A percentile compares a stretch with the other conserved stretches of the same genome.
These are phyloP conservation scores for Phymanthus crucifer DNA, from an alignment of 92 coral and sea anemone genomes.

Conservation along the genomic window DNA sequence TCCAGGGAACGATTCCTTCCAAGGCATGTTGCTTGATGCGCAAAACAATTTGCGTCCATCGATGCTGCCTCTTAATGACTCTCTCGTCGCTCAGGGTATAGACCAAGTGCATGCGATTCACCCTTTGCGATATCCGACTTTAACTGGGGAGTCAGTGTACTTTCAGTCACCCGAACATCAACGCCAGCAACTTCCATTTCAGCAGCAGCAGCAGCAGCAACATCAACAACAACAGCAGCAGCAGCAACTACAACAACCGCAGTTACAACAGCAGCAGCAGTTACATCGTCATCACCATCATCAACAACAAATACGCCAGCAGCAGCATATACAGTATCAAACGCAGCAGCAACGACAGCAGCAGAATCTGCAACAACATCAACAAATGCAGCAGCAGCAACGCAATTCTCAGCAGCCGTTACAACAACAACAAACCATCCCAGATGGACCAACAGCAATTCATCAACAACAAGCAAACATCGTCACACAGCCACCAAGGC, in stretches of 20 bases:
- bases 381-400: too few species aligned
- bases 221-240: background rate
- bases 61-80: background rate
- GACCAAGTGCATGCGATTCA: background rate
- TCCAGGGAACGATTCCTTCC: background rate
- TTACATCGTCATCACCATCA: background rate
- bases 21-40: background rate
- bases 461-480: background rate
- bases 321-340: too few species aligned
- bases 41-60: background rate
- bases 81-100: background rate
- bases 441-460: background rate
- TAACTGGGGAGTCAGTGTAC: background rate
- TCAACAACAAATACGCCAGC: background rate
- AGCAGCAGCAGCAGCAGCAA: background rate
- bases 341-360: too few species aligned
- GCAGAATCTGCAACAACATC: too few species aligned
- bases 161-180: background rate
- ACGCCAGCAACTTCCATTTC: background rate
- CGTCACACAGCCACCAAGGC: background rate
- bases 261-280: constrained; percentile 1
- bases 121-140: background rate
- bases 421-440: background rate
- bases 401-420: too few species aligned
- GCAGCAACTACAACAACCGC: background rate